Base-by-base conservation (phyloP, 2,797 vertebrate species). In the Sebastes hopkinsi region DNA sequence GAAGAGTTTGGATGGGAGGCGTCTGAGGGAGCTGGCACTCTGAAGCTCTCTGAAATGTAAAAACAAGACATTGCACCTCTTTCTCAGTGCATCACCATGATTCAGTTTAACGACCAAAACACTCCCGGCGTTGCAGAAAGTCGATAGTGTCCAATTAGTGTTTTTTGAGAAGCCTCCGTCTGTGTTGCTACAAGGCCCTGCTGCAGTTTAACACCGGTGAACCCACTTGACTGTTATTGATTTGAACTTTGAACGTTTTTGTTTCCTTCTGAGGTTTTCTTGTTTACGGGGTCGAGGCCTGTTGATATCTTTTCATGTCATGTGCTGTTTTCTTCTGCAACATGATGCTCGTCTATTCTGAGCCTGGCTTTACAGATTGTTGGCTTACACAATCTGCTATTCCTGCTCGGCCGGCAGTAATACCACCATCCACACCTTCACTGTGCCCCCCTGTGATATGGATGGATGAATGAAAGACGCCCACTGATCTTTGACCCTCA, bases 301-400 rank as follows among this genome's bases (percentile, higher is more conserved):
- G 75, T 68, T 34, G 81, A 69, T 77, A 79, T 86, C 64, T 89
- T 86, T 81, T 65, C 72, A 62, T 65, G 75, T 92, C 89, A 89
- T 83, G 83, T 83, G 85, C 81, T 93, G 87, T 87, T 92, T 92
- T 81, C 66, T 78, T 75, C 80, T 87, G 91, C 73, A 95, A 95
- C 84, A 82, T 69, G 89, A 95, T 34, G 72, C 92, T 69, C 61
- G 79, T 94, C 93, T 95, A 96, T 95, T 95, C 85, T 90, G 75
- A 93, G 92, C 83, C 52, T 86, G 90, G 90, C 87, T 81, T 80
- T 80, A 80, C 77, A 78, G 76, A 88, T 85, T 88, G 80, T 84
- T 86, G 90, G 84, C 87, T 67, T 80, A 83, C 70, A 76, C 67
- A 84, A 67, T 70, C 20, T 69, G 77, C 81, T 89, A 72, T 86